Evolutionary conservation across 2,888 invertebrate species (phyloP).

Genomic region (Odontocerum albicorne): DNA sequence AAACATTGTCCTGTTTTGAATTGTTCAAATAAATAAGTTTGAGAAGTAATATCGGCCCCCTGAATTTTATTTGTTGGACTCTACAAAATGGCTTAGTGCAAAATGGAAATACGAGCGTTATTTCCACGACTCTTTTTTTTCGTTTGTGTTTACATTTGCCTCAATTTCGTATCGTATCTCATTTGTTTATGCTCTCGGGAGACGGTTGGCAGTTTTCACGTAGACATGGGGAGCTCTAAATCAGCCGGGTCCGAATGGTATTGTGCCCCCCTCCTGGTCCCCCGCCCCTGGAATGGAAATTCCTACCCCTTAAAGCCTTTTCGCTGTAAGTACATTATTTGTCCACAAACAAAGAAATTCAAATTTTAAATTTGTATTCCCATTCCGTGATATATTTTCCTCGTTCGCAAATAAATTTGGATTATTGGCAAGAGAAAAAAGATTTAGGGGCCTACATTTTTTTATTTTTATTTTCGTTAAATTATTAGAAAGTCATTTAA

Average conservation of each 20-base stretch:
- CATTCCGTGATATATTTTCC: slow-evolving; percentile 6
- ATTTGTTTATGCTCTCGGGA: slow-evolving; percentile 37
- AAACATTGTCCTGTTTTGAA: too few relatives aligned
- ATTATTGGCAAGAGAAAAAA: slow-evolving; percentile 10
- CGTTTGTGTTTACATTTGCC: slow-evolving; percentile 36
- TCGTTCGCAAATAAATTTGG: slow-evolving; percentile 5
- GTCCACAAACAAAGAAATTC: slow-evolving; percentile 24
- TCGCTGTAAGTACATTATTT: slow-evolving; percentile 15
- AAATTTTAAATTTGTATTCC: slow-evolving; percentile 14
- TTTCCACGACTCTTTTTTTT: slow-evolving; percentile 32
- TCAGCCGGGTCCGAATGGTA: slow-evolving; percentile 31
- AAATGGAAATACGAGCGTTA: slow-evolving; percentile 35
- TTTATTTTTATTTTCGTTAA: too few relatives aligned
- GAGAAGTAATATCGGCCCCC: too few relatives aligned
- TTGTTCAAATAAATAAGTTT: too few relatives aligned
- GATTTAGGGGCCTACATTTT: too few relatives aligned
- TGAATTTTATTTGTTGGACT: slow-evolving; percentile 15
- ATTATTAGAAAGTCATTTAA: too few relatives aligned
- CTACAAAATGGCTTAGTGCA: slow-evolving; percentile 31
- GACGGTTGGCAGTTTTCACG: slow-evolving; percentile 37
- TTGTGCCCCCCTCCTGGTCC: not conserved
- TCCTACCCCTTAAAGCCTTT: slow-evolving; percentile 5
- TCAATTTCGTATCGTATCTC: slow-evolving; percentile 38
- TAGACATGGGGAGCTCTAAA: slow-evolving; percentile 37
- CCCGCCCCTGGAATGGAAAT: not conserved